Base-by-base conservation (phyloP, 2,113 vertebrate genomes). In the Chaenocephalus aceratus region DNA sequence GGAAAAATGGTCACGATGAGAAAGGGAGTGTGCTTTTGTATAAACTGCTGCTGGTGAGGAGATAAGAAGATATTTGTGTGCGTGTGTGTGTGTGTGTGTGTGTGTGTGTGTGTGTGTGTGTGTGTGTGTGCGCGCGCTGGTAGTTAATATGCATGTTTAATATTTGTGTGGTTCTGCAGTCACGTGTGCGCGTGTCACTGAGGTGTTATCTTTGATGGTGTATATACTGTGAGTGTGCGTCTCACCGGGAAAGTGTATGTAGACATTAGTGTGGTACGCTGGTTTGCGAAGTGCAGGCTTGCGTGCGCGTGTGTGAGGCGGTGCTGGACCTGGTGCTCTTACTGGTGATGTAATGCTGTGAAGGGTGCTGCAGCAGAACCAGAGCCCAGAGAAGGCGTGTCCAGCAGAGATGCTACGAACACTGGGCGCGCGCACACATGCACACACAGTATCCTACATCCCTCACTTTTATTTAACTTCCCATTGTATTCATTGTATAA, bases 341-440 rank as follows among this genome's bases (percentile, higher is more conserved):
- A 77, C 79, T 84, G 84, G 88, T 92, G 92, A 93, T 92, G 91
- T 93, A 92, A 94, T 93, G 92, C 86, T 77, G 72, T 85, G 88
- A 91, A 89, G 89, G 85, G 78, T 92, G 90, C 89, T 91, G 91
- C 90, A 92, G 91, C 91, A 92, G 80, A 92, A 90, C 71, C 86
- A n/a, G 77, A 78, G 80, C 84, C 86, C 84, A 81, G 76, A 75
- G 87, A 89, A 83, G 89, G 91, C 78, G 90, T 90, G 91, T 90
- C 91, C 85, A 74, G 77, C 85, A 41, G 36, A 41, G 30, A 30
- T 30, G 36, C 36, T 21, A 1, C 21, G 21, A 21, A 21, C 21
- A 21, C 21, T 21, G 21, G 21, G 21, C 21, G 21, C 21, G 21
- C 21, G 21, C 62, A 51, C 77, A 49, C 69, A 21, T 30, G 34